Evolutionary conservation across 2,888 invertebrate species (phyloP).

Genomic region (Ceramica pisi): DNA sequence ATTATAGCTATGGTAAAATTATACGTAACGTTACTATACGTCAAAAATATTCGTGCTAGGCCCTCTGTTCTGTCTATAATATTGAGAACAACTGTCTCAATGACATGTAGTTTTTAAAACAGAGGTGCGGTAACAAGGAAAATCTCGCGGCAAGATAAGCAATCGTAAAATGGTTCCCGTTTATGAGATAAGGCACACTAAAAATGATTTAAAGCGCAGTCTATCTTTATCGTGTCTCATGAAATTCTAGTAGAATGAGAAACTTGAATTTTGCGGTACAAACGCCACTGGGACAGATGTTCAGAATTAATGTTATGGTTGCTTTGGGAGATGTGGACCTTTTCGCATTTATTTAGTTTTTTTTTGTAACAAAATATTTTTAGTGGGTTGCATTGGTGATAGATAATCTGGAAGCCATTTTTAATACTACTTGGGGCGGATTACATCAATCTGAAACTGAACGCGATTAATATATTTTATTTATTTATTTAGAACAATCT

Average conservation of each 20-base stretch:
- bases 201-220: conserved; percentile 64
- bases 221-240: conserved; percentile 59
- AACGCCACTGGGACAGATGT: conserved; percentile 28
- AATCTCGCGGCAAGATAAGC: conserved; percentile 50
- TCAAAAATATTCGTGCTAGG: no score
- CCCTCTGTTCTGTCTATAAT: neutral
- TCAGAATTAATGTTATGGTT: conserved; percentile 49
- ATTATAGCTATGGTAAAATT: no score
- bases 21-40: no score
- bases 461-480: no score
- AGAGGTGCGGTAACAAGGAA: conserved; percentile 40
- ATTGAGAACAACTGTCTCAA: neutral
- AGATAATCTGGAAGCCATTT: no score
- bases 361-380: neutral
- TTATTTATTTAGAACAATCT: no score
- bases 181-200: conserved; percentile 65
- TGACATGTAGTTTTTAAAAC: conserved; percentile 32
- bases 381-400: neutral
- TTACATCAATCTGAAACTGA: no score
- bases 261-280: conserved; percentile 45
- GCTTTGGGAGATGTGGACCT: conserved; percentile 24
- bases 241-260: conserved; percentile 50
- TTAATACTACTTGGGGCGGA: no score
- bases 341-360: conserved; percentile 17
- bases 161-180: conserved; percentile 59